Conservation (phyloP, 2,113 vertebrate species). For the Hoplias malabaricus region DNA sequence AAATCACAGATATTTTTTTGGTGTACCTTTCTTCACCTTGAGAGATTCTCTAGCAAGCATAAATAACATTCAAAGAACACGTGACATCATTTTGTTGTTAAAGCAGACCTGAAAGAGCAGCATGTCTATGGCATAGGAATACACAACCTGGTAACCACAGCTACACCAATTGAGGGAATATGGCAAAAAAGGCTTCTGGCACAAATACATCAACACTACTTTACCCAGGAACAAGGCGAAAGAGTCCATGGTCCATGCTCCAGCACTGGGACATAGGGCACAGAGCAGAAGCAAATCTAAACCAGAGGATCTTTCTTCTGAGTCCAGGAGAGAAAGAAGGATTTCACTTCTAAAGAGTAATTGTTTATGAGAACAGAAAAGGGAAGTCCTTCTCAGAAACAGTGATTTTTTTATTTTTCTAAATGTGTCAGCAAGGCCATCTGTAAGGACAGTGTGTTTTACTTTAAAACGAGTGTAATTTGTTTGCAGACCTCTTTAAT, state of each 20-base stretch:
- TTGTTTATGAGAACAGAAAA: slow-evolving; percentile 6
- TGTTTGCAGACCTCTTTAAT: not conserved
- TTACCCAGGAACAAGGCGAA: not conserved
- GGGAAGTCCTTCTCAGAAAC: not conserved
- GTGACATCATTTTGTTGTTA: not conserved
- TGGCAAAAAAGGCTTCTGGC: not conserved
- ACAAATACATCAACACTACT: not conserved
- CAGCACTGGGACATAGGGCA: not conserved
- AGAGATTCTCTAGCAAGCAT: too few relatives aligned
- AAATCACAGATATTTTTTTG: too few relatives aligned
- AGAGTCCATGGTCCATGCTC: slow-evolving; percentile 37
- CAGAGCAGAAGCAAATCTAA: not conserved
- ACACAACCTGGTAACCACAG: not conserved
- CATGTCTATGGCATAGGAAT: not conserved
- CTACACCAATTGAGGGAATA: not conserved
- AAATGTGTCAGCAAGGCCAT: not conserved
- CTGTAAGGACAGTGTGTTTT: not conserved
- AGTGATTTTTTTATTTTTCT: not conserved
- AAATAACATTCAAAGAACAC: too few relatives aligned
- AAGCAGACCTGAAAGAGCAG: not conserved
- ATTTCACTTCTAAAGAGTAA: not conserved
- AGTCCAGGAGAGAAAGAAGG: not conserved
- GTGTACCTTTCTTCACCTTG: too few relatives aligned
- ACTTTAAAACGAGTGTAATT: not conserved
- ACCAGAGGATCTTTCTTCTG: not conserved